Evolutionary conservation across 1,140 invertebrate species (phyloP).

Genomic region (Grapholita molesta): DNA sequence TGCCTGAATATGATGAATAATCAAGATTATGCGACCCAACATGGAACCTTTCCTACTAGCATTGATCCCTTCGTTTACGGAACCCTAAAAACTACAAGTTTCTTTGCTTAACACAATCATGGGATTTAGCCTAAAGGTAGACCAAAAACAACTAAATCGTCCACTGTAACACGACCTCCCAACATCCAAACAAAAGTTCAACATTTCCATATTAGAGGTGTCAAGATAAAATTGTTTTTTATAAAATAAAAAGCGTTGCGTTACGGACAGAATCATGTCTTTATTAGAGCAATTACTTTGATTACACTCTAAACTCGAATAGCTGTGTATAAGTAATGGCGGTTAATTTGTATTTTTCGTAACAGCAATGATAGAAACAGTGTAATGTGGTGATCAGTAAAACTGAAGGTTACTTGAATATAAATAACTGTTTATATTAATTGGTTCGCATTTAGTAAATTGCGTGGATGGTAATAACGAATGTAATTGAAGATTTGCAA

Average conservation of each 20-base stretch:
- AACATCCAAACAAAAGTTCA: background rate
- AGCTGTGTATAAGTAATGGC: conserved; percentile 11
- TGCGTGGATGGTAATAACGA: background rate
- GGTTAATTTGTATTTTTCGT: conserved; percentile 10
- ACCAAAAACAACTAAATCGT: conserved; percentile 31
- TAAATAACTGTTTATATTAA: background rate
- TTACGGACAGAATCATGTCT: conserved; percentile 55
- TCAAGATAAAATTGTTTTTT: conserved; percentile 36
- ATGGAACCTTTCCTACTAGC: too few relatives aligned
- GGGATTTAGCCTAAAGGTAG: conserved; percentile 51
- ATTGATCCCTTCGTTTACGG: too few relatives aligned
- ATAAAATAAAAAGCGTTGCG: conserved; percentile 34
- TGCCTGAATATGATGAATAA: too few relatives aligned
- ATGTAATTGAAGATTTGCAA: background rate
- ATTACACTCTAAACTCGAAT: conserved; percentile 34
- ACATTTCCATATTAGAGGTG: conserved; percentile 14
- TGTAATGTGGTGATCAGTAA: conserved; percentile 5
- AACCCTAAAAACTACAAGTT: conserved; percentile 27
- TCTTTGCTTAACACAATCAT: conserved; percentile 43
- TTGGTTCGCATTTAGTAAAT: background rate
- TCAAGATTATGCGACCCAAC: too few relatives aligned
- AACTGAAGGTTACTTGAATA: background rate
- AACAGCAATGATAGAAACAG: background rate
- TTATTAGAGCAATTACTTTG: conserved; percentile 54
- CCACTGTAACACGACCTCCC: conserved; percentile 33